Evolutionary conservation across 2,888 invertebrate genomes (phyloP), one percentile per base, ranked within the genome.

Genomic region (Lepidocyrtinus sp.): DNA sequence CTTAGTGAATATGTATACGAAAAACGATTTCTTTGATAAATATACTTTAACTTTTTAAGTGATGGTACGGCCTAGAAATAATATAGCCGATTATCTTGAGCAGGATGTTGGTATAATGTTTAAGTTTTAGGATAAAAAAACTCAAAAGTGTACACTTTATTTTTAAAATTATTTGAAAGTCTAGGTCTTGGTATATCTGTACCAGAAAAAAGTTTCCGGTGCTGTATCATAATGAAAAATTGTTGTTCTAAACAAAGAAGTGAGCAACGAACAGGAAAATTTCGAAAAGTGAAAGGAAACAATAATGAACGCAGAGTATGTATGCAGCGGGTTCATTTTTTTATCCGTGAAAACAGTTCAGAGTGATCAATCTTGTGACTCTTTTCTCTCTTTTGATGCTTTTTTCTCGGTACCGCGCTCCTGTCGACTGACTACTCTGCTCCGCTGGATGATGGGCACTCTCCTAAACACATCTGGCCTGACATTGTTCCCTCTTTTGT

Each of bases 331-430:
- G 21, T 1, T 22, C 19, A 61, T 61, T 22, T 61, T 61, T 61
- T 22, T 22, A 61, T 50, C 50, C 25, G 55, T 46, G 67, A 71
- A 72, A 72, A 61, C 36, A 19, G 73, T 74, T 67, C 27, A 46
- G 70, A 81, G 84, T 84, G 81, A 84, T 84, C 84, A 84, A 84
- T 84, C 84, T 84, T 84, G 78, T 82, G 78, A 79, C 81, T 72
- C 69, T 72, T 80, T 69, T 77, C 76, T 77, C 65, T 84, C 72
- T 78, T 84, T 71, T 84, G 75, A 84, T 84, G 82, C 65, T 82
- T 82, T 84, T 84, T 84, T 78, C 80, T 78, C 76, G 69, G 74
- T 71, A 17, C 55, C 45, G 27, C 25, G 21, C 15, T 17, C 59
- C 19, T 67, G 55, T 12, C 25, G 27, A 1, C 19, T 65, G 27